A percentile compares a stretch with the other conserved stretches of the same genome.
Conservation (phyloP, 2,888 invertebrate species). For the Linyphia triangularis region DNA sequence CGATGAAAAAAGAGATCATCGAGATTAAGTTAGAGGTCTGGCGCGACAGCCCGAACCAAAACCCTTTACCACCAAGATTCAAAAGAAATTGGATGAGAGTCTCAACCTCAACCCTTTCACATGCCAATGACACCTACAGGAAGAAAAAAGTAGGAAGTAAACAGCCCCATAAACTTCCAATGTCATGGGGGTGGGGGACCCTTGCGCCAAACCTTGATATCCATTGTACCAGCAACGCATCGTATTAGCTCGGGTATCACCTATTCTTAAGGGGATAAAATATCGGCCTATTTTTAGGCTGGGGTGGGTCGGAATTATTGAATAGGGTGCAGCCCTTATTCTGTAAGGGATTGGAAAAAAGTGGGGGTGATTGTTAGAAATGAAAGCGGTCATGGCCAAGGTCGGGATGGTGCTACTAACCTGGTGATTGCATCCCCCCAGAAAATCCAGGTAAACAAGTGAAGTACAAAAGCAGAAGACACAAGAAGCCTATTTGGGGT, state of each 20-base stretch:
- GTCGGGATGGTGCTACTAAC: constrained; percentile 73
- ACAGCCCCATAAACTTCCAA: constrained; percentile 65
- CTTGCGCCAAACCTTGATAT: constrained; percentile 41
- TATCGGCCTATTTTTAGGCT: constrained; percentile 71
- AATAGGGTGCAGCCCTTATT: constrained; percentile 42
- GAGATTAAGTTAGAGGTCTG: constrained; percentile 60
- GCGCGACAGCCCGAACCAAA: constrained; percentile 55
- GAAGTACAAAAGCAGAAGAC: constrained; percentile 58
- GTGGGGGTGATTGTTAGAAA: constrained; percentile 49
- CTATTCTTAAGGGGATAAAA: constrained; percentile 70
- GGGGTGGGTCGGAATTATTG: not conserved
- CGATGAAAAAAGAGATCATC: constrained; percentile 56
- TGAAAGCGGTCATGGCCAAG: constrained; percentile 64
- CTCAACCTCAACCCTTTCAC: constrained; percentile 60
- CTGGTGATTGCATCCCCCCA: constrained; percentile 46
- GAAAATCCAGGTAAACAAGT: constrained; percentile 67
- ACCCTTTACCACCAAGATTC: constrained; percentile 37
- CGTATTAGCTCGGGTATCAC: constrained; percentile 71
- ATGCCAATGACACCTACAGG: constrained; percentile 55
- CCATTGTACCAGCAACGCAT: constrained; percentile 52
- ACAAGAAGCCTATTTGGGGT: constrained; percentile 59
- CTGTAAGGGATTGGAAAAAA: constrained; percentile 11
- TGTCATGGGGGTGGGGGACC: constrained; percentile 16
- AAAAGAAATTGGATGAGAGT: constrained; percentile 47
- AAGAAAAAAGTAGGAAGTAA: constrained; percentile 71